Conservation (phyloP, 2,797 vertebrate genomes). For the Acipenser ruthenus region DNA sequence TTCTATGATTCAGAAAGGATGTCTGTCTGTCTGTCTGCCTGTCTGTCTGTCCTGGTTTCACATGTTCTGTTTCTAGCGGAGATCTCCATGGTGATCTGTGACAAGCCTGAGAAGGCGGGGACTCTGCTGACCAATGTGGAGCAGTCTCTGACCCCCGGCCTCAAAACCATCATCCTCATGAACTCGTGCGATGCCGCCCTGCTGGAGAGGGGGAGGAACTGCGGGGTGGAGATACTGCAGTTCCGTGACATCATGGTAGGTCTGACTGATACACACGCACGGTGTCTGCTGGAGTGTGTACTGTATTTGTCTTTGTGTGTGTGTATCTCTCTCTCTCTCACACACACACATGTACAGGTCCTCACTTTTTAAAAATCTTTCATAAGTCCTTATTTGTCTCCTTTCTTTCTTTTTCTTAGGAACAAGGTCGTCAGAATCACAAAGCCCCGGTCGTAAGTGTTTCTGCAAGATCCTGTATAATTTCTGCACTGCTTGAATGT, state of each 20-base stretch:
- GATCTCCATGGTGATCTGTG: slow-evolving; percentile 64
- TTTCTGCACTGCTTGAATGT: too few relatives aligned
- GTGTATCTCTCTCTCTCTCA: slow-evolving; percentile 32
- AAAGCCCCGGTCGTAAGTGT: neutral
- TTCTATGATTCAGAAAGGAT: neutral
- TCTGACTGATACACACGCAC: neutral
- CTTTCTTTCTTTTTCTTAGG: neutral
- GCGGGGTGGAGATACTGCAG: slow-evolving; percentile 57
- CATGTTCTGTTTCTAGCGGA: slow-evolving; percentile 39
- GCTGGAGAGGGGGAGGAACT: slow-evolving; percentile 49
- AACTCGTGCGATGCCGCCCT: slow-evolving; percentile 48
- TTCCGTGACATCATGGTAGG: slow-evolving; percentile 59
- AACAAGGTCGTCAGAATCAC: neutral
- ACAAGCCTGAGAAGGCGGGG: slow-evolving; percentile 58
- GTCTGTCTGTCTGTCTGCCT: neutral
- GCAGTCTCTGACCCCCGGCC: slow-evolving; percentile 43
- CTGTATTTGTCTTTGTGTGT: slow-evolving; percentile 32
- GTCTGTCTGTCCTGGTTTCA: neutral
- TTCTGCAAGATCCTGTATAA: neutral
- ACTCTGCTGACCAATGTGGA: slow-evolving; percentile 59
- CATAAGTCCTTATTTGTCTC: too few relatives aligned
- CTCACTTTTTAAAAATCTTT: too few relatives aligned
- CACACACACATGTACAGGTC: too few relatives aligned
- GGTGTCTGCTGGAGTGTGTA: slow-evolving; percentile 15
- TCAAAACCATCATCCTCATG: slow-evolving; percentile 63